A percentile compares a stretch with the other conserved stretches of the same genome.
These are phyloP conservation scores for Callinectes sapidus DNA, from an alignment of 2,888 invertebrate species.

Conservation along the genomic window DNA sequence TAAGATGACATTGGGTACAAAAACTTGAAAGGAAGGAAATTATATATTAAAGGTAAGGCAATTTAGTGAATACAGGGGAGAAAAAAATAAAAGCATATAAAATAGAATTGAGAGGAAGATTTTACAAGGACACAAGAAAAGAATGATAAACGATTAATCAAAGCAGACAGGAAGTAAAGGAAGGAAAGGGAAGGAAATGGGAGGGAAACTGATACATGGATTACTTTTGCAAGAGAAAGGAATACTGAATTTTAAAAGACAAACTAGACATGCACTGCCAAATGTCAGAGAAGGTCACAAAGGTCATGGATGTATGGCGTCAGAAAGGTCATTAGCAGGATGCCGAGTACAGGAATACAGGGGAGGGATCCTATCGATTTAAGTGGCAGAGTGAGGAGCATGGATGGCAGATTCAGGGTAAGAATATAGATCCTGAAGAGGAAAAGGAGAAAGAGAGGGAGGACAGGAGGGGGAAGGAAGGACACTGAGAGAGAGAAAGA, in stretches of 20 bases:
- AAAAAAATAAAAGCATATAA: neutral
- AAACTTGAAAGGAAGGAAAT: neutral
- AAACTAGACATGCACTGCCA: neutral
- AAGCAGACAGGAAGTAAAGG: neutral
- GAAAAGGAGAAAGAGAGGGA: constrained; percentile 36
- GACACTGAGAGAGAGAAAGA: neutral
- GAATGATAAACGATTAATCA: neutral
- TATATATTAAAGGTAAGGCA: neutral
- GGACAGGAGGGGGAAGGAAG: constrained; percentile 3
- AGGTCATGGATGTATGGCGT: neutral
- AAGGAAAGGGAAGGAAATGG: neutral
- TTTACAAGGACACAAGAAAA: neutral
- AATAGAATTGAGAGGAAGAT: neutral
- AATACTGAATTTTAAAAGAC: neutral
- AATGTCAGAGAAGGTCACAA: neutral
- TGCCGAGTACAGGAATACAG: neutral
- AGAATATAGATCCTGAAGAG: constrained; percentile 28
- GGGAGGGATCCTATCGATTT: neutral
- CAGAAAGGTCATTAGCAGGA: neutral
- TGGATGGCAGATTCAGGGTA: neutral
- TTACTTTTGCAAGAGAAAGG: constrained; percentile 13
- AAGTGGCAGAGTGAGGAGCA: neutral
- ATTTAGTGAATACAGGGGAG: neutral
- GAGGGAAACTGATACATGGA: neutral
- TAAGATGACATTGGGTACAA: neutral